These are phyloP conservation scores for Sturnira hondurensis DNA, from an alignment of 2,113 vertebrate genomes.

Conservation along the genomic window DNA sequence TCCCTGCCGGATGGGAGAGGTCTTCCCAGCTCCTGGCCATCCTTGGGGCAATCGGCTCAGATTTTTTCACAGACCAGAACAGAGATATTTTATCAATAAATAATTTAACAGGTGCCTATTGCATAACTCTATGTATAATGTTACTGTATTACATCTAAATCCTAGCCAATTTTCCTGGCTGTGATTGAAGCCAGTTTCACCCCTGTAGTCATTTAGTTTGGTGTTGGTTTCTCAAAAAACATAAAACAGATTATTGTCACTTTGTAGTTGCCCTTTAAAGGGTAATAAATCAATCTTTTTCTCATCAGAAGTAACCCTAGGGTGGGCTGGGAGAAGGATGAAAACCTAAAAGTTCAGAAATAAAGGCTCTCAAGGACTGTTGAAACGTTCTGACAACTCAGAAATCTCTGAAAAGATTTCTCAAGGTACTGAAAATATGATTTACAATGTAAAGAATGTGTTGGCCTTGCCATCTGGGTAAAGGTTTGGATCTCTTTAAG, in stretches of 20 bases:
- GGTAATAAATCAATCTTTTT: neutral
- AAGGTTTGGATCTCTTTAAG: neutral
- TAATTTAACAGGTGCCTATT: neutral
- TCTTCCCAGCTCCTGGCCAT: neutral
- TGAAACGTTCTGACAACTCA: neutral
- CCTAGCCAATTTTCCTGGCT: neutral
- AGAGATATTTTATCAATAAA: neutral
- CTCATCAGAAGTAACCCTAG: neutral
- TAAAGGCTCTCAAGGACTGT: neutral
- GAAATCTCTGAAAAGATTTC: neutral
- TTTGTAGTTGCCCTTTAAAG: neutral
- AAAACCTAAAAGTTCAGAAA: neutral
- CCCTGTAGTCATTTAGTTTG: neutral
- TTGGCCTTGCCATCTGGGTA: neutral
- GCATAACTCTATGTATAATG: neutral
- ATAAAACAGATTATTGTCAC: neutral
- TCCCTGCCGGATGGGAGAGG: neutral
- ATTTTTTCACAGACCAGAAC: neutral
- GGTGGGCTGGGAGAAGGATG: neutral
- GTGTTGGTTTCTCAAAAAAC: conserved; percentile 5
- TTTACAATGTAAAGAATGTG: neutral
- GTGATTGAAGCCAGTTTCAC: neutral
- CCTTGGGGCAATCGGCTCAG: neutral
- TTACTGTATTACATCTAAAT: neutral
- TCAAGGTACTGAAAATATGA: neutral